Evolutionary conservation across 2,888 invertebrate genomes (phyloP), one percentile per base, ranked within the genome.

Genomic region (Steinernema scapterisci): DNA sequence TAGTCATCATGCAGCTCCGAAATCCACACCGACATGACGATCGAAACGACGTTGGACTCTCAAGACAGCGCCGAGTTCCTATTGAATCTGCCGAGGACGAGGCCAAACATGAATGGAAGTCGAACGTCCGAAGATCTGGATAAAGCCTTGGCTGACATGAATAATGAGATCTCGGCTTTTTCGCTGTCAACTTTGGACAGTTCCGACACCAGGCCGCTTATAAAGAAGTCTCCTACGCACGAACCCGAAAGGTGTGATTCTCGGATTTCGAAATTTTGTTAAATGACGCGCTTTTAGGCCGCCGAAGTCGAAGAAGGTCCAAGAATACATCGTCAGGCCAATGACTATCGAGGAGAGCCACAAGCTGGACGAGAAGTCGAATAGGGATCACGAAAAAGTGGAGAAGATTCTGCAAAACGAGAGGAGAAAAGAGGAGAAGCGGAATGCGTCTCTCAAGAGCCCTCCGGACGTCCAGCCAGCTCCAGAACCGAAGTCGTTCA

Each of bases 261-360:
- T 23, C 48, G n/a, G 19, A 6, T 13, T 31, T 11, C 5, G 16
- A 13, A 31, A 11, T 27, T 38, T n/a, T 27, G 25, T 27, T n/a
- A 9, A 38, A 38, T 38, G 38, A 38, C 3, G 3, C 3, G 9
- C 38, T 71, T 71, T 71, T 19, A 71, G 71, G 21, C 51, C 72
- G 9, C 72, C 72, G 13, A 72, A 72, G 16, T 5, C 44, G 0
- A 63, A 63, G 19, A 63, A 63, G 27, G 31, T n/a, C 16, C 63
- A 31, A 31, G 63, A 63, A 23, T 73, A 77, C 31, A 77, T 75
- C 1, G 56, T 80, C 7, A 48, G 80, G 16, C 75, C 73, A 43
- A 82, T 82, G 82, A 80, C 76, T 5, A 77, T 79, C 16, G 77
- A 77, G 2, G 82, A 83, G 54, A 72, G 75, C 45, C 71, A 74